Conservation (phyloP, 2,888 invertebrate species). For the Rhopalosiphum nymphaeae region DNA sequence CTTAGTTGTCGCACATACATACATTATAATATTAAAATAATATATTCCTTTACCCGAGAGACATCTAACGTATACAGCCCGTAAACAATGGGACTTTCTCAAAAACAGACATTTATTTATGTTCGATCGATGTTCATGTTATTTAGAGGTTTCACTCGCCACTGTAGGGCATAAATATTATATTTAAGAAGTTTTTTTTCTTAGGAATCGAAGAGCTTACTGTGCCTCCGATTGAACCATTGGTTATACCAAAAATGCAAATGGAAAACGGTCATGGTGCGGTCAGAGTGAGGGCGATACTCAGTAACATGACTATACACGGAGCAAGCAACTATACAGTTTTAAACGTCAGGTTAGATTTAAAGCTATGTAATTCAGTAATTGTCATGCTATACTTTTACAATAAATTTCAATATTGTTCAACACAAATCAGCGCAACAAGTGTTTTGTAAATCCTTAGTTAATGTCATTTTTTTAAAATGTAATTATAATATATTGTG, state of each 20-base stretch:
- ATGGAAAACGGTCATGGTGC: constrained; percentile 86
- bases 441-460: not conserved
- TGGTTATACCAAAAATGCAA: constrained; percentile 78
- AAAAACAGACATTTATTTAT: not conserved
- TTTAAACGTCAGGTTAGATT: constrained; percentile 77
- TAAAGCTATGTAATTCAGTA: not conserved
- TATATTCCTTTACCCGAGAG: not conserved
- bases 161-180: not conserved
- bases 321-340: constrained; percentile 83
- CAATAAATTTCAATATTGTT: not conserved
- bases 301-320: constrained; percentile 81
- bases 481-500: not conserved
- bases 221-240: constrained; percentile 82
- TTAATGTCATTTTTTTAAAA: not conserved
- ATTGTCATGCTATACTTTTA: not conserved
- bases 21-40: not conserved
- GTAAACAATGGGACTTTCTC: not conserved
- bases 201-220: constrained; percentile 79
- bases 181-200: not conserved
- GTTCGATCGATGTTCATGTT: not conserved
- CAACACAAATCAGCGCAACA: not conserved
- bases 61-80: not conserved
- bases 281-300: constrained; percentile 80
- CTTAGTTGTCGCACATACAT: not conserved
- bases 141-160: not conserved